Evolutionary conservation across 2,888 invertebrate species (phyloP), one percentile per base, ranked within the genome.

Genomic region (Eupithecia abbreviata): DNA sequence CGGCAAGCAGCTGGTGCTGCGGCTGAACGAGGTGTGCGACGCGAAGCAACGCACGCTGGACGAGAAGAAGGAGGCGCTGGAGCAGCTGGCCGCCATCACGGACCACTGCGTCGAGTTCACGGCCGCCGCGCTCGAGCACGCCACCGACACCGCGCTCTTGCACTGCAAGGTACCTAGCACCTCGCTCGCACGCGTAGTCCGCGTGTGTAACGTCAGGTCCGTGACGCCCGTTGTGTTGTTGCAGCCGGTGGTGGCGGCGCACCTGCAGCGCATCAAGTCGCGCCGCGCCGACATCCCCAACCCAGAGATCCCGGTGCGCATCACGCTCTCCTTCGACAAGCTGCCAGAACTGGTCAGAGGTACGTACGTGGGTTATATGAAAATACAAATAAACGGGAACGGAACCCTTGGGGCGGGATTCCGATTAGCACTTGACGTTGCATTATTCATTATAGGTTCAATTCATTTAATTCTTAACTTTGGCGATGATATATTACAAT

Each of bases 31-130:
- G 91, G 97, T 95, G 86, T 97, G 97, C 89, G 96, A 96, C 90
- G 95, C 94, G 82, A 97, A 97, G 88, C 94, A 93, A 86, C 97
- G 97, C 88, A 98, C 98, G 67, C 94, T 98, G 68, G 96, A 96
- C 84, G 97, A 98, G 92, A 98, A 98, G 91, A 97, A 98, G 90
- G 96, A 97, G 73, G 98, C 98, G 70, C 93, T 98, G 70, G 97
- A 97, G 87, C 96, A 97, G 87, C 95, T 98, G 15, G 97, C 98
- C 0, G 96, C 96, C 88, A 97, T 98, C 90, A 98, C 98, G 18
- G 98, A 98, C 93, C 98, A 98, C 93, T 98, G 98, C 90, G 97
- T 98, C 83, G 96, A 96, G 82, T 98, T 98, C 92, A 98, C 98
- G 75, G 96, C 96, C 86, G 96, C 96, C 84, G 98, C 98, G 49